A percentile compares a stretch with the other conserved stretches of the same genome.
phyloP scores from a whole-genome alignment of 2,797 vertebrate genomes.

The Myotis pilosus region DNA sequence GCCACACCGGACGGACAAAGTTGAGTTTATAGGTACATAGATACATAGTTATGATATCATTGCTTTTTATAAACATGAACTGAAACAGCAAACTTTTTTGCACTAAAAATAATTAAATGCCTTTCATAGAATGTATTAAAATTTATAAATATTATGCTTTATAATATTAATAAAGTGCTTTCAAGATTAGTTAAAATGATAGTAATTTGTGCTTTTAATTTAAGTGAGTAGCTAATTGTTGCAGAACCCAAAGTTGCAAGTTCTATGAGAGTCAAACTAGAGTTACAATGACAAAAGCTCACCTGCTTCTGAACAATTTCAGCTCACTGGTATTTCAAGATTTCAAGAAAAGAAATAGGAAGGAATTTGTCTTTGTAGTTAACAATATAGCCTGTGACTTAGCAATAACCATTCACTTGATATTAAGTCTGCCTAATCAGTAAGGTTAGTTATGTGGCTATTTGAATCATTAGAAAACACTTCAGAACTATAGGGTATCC shows the following conservation, averaged over 20 bases:
- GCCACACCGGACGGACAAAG: neutral
- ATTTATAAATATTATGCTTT: conserved; percentile 21
- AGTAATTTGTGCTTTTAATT: conserved; percentile 16
- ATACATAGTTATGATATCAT: neutral
- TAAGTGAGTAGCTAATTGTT: neutral
- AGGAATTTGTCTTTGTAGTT: neutral
- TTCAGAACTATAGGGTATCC: neutral
- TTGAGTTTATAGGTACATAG: neutral
- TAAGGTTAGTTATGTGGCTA: neutral
- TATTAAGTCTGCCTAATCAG: neutral
- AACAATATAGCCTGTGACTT: neutral
- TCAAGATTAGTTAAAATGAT: conserved; percentile 37
- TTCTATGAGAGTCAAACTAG: neutral
- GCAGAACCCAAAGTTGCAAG: neutral
- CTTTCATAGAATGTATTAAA: neutral
- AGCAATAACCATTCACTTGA: neutral
- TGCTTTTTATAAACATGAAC: conserved; percentile 11
- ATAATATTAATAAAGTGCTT: conserved; percentile 9
- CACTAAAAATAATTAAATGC: neutral
- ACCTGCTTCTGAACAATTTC: neutral
- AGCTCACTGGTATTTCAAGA: neutral
- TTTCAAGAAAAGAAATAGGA: conserved; percentile 7
- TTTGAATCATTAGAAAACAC: neutral
- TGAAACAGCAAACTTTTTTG: neutral
- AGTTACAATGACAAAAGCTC: neutral